Percentiles rank a stretch among this genome's conserved stretches.
Evolutionary conservation across 2,888 invertebrate species (phyloP).

Genomic region (Gerosis bhagava): DNA sequence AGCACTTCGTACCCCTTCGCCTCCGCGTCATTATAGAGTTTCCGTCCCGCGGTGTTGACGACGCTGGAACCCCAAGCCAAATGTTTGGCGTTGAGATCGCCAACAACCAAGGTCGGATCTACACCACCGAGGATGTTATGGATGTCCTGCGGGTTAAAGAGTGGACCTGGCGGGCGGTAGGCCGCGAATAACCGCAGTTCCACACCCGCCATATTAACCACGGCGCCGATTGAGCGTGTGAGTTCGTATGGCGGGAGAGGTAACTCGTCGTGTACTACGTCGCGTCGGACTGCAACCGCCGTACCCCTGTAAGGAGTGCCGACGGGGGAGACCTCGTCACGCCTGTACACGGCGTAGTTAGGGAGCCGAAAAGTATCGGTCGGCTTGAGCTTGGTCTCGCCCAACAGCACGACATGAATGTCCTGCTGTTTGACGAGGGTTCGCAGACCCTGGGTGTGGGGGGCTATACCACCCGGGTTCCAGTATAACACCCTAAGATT

Average conservation of each 20-base stretch:
- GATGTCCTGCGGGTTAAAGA: slow-evolving; percentile 1
- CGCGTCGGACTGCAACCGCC: neutral
- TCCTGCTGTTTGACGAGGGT: neutral
- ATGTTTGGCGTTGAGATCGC: slow-evolving; percentile 13
- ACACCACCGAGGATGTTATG: neutral
- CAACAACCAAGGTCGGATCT: slow-evolving; percentile 4
- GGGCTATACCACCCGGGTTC: neutral
- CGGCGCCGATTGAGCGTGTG: neutral
- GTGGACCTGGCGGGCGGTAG: neutral
- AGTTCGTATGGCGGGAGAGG: neutral
- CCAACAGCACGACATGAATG: neutral
- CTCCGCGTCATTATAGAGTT: slow-evolving; percentile 2
- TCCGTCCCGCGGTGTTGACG: slow-evolving; percentile 1
- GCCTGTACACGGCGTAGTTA: neutral
- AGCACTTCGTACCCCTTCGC: neutral
- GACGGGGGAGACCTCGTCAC: neutral
- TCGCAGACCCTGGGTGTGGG: neutral
- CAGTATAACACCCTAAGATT: neutral
- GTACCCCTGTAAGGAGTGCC: neutral
- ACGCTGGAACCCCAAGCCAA: slow-evolving; percentile 10
- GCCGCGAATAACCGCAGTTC: slow-evolving; percentile 2
- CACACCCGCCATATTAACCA: neutral
- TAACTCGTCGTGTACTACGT: slow-evolving; percentile 1
- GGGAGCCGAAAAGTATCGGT: neutral
- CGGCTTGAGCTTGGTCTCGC: neutral